Base-by-base conservation (phyloP, 2,797 vertebrate species). In the Ataeniobius toweri region DNA sequence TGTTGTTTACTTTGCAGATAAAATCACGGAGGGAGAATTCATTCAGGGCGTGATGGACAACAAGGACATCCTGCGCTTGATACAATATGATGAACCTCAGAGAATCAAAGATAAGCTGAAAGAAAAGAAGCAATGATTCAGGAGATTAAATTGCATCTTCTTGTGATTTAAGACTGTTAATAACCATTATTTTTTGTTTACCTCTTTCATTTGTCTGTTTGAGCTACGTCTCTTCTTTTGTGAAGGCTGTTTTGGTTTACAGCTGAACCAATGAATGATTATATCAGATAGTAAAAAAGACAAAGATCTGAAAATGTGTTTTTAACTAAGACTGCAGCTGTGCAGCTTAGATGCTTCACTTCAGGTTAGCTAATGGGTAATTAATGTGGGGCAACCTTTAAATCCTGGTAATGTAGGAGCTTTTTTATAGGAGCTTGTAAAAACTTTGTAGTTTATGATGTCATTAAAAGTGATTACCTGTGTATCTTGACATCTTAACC, bases 31-130 rank as follows among this genome's bases (percentile, higher is more conserved):
- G 75, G 94, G 96, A 1, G 97, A 98, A 76, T 98, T 98, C 90
- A 97, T 98, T 81, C 94, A 96, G 74, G 97, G 97, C 0, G 97
- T 97, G 82, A 92, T 96, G 95, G 93, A 96, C 82, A 98, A 98
- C 93, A 96, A 96, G 79, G 96, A 98, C 80, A 97, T 98, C 88
- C 94, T 97, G 77, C 95, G 97, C 75, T 89, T 98, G 91, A 97
- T 98, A 86, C 97, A 98, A 78, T 97, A 95, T 4, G 97, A 96
- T 1, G 94, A 98, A 84, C 97, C 97, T 39, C 96, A 96, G 89
- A 97, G 96, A 83, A 96, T 96, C 56, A 95, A 96, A 84, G 95
- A 96, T 85, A 96, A 95, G 89, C 89, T 97, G 79, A 96, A 96
- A 76, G 95, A 96, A 77, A 97, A 96, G 94, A 96, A 95, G 74